Evolutionary conservation across 2,113 vertebrate genomes (phyloP).

Genomic region (Reinhardtius hippoglossoides): DNA sequence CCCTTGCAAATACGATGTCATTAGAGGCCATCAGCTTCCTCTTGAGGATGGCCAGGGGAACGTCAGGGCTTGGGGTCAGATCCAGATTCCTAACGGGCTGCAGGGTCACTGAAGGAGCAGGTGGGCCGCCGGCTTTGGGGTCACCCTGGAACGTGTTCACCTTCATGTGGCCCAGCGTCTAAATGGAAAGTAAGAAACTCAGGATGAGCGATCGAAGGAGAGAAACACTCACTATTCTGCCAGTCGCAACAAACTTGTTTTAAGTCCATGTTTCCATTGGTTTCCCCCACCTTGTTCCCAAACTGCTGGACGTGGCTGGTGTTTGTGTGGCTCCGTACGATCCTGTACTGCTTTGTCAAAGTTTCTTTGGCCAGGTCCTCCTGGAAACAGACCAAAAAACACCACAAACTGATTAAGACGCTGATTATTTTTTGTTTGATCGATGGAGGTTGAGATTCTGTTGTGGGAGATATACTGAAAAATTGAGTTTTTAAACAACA

Average conservation of each 20-base stretch:
- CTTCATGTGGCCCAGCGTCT: constrained; percentile 94
- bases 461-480: too few relatives aligned
- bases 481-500: too few relatives aligned
- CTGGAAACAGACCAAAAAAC: constrained; percentile 72
- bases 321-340: constrained; percentile 92
- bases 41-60: constrained; percentile 92
- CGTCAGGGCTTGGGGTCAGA: constrained; percentile 91
- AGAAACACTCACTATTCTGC: not conserved
- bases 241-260: not conserved
- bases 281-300: constrained; percentile 88
- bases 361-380: constrained; percentile 93
- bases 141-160: constrained; percentile 90
- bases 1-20: constrained; percentile 74
- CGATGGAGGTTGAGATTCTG: too few relatives aligned
- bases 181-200: not conserved
- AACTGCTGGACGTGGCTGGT: constrained; percentile 98
- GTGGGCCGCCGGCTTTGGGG: constrained; percentile 62
- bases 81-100: constrained; percentile 80
- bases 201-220: not conserved
- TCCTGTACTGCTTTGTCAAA: constrained; percentile 89
- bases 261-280: not conserved
- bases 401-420: not conserved
- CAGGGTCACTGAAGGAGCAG: constrained; percentile 70
- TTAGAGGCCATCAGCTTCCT: constrained; percentile 90
- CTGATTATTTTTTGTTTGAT: not conserved